Evolutionary conservation across 1,140 invertebrate species (phyloP), one percentile per base, ranked within the genome.

Genomic region (Triops longicaudatus): DNA sequence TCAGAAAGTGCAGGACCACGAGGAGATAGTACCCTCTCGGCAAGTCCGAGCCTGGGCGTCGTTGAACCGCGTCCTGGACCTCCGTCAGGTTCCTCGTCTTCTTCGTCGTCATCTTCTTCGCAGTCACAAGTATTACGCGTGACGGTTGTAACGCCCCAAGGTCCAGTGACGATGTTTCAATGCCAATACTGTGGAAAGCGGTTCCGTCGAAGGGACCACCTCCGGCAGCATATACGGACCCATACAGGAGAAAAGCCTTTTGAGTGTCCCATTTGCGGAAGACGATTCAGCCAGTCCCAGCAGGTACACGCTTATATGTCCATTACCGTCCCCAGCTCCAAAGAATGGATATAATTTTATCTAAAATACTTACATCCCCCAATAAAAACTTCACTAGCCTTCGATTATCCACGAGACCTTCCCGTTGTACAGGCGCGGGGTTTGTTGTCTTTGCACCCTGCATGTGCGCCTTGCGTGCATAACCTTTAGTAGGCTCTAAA

Each of bases 201-300:
- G 50, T 97, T 97, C 81, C 94, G 95, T 0, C 87, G 95, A n/a
- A 92, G 96, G 80, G 94, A 97, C 83, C 93, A 94, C 82, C 82
- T 94, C 72, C 93, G 94, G 83, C 94, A 94, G 80, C 92, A 95
- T 81, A 89, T 87, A 1, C 87, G 89, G 73, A 94, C 92, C 0
- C 92, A 93, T 75, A 78, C 78, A 9, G 78, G 78, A 63, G 79
- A 79, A 73, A 82, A 82, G 74, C 82, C 82, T 14, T 83, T 81
- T 73, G 72, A 73, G 2, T 83, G 82, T 74, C 77, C 78, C 22
- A 72, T 80, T 14, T 83, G 82, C 79, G 78, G 78, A 22, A 81
- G 81, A 76, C 77, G 78, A 28, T 82, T 82, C 73, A 81, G 80
- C 37, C 79, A 80, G 74, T 78, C 76, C 26, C 81, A 83, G 76